Conservation (phyloP, 2,797 vertebrate genomes). For the Hoplostethus atlanticus region DNA sequence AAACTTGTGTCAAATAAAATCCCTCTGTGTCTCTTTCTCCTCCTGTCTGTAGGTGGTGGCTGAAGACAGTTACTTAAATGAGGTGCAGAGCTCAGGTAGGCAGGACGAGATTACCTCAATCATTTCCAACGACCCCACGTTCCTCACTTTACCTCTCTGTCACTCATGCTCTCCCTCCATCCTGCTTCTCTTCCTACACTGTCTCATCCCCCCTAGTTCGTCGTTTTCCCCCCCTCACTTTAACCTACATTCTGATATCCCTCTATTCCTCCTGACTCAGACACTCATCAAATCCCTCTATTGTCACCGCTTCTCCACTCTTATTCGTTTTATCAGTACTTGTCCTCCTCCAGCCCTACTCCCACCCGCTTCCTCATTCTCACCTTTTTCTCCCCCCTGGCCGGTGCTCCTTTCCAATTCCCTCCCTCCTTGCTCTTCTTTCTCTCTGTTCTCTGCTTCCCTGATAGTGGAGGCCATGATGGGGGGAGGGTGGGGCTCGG, state of each 20-base stretch:
- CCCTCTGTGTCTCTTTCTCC: conserved; percentile 21
- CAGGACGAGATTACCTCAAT: conserved; percentile 27
- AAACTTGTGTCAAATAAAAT: background rate
- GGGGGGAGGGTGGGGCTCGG: conserved; percentile 46
- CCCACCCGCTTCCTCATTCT: conserved; percentile 27
- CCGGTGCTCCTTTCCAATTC: conserved; percentile 21
- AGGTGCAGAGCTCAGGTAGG: conserved; percentile 88
- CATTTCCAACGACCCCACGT: conserved; percentile 2
- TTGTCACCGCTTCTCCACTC: conserved; percentile 14
- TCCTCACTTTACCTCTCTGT: conserved; percentile 1
- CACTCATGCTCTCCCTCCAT: conserved; percentile 29
- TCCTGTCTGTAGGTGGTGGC: conserved; percentile 79
- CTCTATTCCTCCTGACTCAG: conserved; percentile 57
- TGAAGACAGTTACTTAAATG: conserved; percentile 86
- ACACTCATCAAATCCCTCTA: conserved; percentile 34
- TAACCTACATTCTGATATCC: conserved; percentile 56
- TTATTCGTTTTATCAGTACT: conserved; percentile 33
- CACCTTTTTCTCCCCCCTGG: conserved; percentile 29
- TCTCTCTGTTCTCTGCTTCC: conserved; percentile 16
- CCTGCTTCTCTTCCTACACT: conserved; percentile 43
- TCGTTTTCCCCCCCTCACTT: conserved; percentile 31
- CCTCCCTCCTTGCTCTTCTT: conserved; percentile 9
- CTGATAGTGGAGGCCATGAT: conserved; percentile 35
- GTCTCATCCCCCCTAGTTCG: conserved; percentile 12
- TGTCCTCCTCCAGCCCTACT: conserved; percentile 44